Evolutionary conservation across 1,140 invertebrate genomes (phyloP).

Genomic region (Lanistes nyassanus): DNA sequence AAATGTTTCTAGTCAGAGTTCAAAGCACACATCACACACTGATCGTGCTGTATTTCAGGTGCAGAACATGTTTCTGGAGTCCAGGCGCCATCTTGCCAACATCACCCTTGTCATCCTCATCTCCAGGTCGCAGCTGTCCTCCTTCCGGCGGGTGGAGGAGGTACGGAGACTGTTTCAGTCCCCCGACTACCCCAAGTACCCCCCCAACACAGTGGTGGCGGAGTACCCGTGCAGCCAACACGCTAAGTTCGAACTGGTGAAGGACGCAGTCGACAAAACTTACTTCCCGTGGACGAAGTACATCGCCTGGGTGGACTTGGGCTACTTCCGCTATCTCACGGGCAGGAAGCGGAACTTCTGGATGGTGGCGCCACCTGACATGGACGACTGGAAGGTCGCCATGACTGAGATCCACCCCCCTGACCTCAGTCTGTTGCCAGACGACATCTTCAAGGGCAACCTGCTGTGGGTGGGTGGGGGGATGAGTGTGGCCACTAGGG

Average conservation of each 20-base stretch:
- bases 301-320: constrained; percentile 51
- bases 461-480: constrained; percentile 43
- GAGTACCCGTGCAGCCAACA: constrained; percentile 46
- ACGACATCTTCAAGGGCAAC: constrained; percentile 35
- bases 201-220: constrained; percentile 47
- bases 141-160: constrained; percentile 38
- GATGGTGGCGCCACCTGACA: constrained; percentile 33
- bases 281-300: constrained; percentile 35
- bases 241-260: constrained; percentile 43
- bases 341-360: constrained; percentile 31
- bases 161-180: constrained; percentile 40
- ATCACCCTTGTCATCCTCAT: constrained; percentile 38
- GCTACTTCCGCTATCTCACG: constrained; percentile 45
- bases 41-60: constrained; percentile 4
- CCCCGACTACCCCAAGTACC: constrained; percentile 43
- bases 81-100: constrained; percentile 29
- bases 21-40: no score
- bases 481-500: constrained; percentile 30
- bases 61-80: constrained; percentile 23
- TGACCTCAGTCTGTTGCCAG: background rate
- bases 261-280: constrained; percentile 20
- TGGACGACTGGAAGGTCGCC: constrained; percentile 38
- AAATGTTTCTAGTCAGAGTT: no score
- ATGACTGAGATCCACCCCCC: constrained; percentile 28
- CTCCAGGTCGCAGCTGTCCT: constrained; percentile 32